Evolutionary conservation across 2,113 vertebrate species (phyloP), one percentile per base, ranked within the genome.

Genomic region (Neolamprologus kungweensis): DNA sequence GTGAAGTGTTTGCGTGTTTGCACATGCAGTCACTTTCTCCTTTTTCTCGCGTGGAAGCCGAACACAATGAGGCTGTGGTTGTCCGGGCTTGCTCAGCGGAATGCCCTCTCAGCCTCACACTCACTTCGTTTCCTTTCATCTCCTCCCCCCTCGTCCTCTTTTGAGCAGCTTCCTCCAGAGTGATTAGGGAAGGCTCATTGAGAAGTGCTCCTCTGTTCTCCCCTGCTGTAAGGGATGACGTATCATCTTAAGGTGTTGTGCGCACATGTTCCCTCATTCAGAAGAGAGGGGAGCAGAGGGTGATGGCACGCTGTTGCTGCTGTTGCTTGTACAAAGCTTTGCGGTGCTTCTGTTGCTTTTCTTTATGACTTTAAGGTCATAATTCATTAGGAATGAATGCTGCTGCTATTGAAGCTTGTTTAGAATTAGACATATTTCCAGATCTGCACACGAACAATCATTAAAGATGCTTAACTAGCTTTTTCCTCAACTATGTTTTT

Each of bases 1-100:
- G 90, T 82, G 88, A 92, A 93, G 90, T 92, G 91, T 91, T 89
- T 88, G 83, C 92, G 7, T 94, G 93, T 93, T 91, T 93, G 83
- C 47, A 55, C 92, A 85, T 35, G 91, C 82, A 60, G 45, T 85
- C 87, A 92, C 92, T 92, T 93, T 95, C 92, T 94, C 92, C 81
- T 79, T 87, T 84, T 89, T 87, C 82, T 58, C 10, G 75, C 42
- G 87, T 83, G 83, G 84, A 91, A 89, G 80, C 82, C 78, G 88
- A 92, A 51, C 54, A 93, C 92, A 94, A 93, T 91, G 85, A 91
- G 63, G 85, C 84, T 81, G 4, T 88, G 87, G 94, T 90, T 95
- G 95, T 94, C 94, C 88, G 92, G 94, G 92, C 94, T 93, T 95
- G 95, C 90, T 93, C 87, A 82, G 83, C 81, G 94, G 93, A 96